Evolutionary conservation across 2,888 invertebrate genomes (phyloP).

Genomic region (Pinctada fucata): DNA sequence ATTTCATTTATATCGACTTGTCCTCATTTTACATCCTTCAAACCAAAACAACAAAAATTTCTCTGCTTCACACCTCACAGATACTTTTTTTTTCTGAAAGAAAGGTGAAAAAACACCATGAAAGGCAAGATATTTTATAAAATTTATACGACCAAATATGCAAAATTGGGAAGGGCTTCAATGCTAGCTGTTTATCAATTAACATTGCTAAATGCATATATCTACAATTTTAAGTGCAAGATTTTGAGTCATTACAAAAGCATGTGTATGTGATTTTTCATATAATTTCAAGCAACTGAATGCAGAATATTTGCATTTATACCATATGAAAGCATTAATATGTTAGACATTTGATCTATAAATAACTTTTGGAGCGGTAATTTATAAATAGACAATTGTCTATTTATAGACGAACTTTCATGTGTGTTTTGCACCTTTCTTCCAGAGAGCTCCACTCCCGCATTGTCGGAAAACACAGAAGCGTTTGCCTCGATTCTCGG

Average conservation of each 20-base stretch:
- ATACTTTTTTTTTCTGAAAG: neutral
- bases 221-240: too few species aligned
- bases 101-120: neutral
- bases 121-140: neutral
- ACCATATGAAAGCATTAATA: too few species aligned
- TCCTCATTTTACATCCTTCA: neutral
- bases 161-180: too few species aligned
- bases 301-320: too few species aligned
- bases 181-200: too few species aligned
- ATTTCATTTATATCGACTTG: neutral
- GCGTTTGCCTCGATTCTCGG: constrained; percentile 81
- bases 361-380: too few species aligned
- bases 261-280: too few species aligned
- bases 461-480: constrained; percentile 71
- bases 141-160: too few species aligned
- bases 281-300: too few species aligned
- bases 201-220: too few species aligned
- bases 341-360: neutral
- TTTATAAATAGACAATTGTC: too few species aligned
- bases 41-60: neutral
- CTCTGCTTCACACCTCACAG: neutral
- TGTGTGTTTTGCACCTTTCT: constrained; percentile 75
- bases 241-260: too few species aligned
- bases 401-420: constrained; percentile 42
- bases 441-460: constrained; percentile 61